A percentile compares a stretch with the other conserved stretches of the same genome.
Conservation (phyloP, 1,140 invertebrate genomes). For the Zaprionus lachaisei region DNA sequence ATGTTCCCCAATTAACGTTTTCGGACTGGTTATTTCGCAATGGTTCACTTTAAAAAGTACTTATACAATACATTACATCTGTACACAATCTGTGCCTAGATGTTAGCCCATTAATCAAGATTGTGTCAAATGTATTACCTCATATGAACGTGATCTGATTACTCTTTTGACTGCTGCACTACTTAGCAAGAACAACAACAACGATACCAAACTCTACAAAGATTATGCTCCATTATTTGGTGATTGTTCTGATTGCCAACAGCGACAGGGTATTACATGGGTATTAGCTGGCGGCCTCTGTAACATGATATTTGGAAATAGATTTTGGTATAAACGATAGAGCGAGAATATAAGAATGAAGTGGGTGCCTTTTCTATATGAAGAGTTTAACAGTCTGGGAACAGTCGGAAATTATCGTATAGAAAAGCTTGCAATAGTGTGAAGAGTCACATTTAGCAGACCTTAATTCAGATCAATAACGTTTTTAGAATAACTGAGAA, state of each 20-base stretch:
- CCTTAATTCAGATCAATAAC: neutral
- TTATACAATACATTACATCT: neutral
- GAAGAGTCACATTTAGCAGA: neutral
- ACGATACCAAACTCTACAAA: slow-evolving; percentile 1
- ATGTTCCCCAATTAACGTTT: neutral
- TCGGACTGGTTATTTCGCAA: neutral
- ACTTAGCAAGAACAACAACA: slow-evolving; percentile 17
- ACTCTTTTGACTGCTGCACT: slow-evolving; percentile 6
- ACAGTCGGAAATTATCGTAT: neutral
- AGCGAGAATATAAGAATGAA: neutral
- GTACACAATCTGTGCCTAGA: slow-evolving; percentile 5
- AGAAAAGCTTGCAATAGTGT: neutral
- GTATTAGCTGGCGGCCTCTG: slow-evolving; percentile 4
- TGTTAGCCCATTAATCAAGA: slow-evolving; percentile 39
- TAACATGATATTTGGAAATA: neutral
- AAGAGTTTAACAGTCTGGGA: neutral
- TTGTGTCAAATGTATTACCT: slow-evolving; percentile 51
- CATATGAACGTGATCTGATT: slow-evolving; percentile 31
- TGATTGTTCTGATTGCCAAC: slow-evolving; percentile 24
- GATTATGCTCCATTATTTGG: slow-evolving; percentile 35
- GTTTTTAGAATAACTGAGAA: neutral
- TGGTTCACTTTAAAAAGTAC: neutral
- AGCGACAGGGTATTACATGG: slow-evolving; percentile 24
- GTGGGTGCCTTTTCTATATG: neutral
- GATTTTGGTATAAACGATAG: too few species aligned